Evolutionary conservation across 1,140 invertebrate species (phyloP), one percentile per base, ranked within the genome.

Genomic region (Amyelois transitella): DNA sequence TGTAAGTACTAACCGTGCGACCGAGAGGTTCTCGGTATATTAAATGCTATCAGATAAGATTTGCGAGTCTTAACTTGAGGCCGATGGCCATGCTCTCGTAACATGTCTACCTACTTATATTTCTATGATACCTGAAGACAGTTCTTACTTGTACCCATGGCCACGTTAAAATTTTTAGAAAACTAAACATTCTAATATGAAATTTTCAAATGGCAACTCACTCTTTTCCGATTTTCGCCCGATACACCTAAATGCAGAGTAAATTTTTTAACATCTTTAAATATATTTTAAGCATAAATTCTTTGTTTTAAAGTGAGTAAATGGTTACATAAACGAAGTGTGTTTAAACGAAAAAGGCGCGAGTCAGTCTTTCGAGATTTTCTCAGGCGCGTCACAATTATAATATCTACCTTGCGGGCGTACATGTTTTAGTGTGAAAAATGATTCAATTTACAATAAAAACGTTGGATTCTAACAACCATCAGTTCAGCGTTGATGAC

Each of bases 401-500:
- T n/a, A 49, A 58, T 51, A 53, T 63, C 48, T 66, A 60, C 55
- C 47, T 55, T 58, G 56, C 32, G 51, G 60, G 69, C 61, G 62
- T 66, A 59, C 53, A 60, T 62, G 56, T 64, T 57, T 57, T 62
- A 45, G 22, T 47, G 43, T 58, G 10, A 76, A 38, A 69, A 64
- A 77, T 81, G 75, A 77, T 81, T 66, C 64, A 80, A 5, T 72
- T 83, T 63, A 78, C 68, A 7, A 75, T 98, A 43, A 98, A 98
- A 89, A 98, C 97, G 19, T 90, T 98, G 66, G 96, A 98, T 91
- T 96, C 96, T 6, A 94, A 94, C 74, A 97, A 97, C 90, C 95
- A 96, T 82, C 89, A 90, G 20, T 97, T 96, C 86, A 92, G 90
- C 53, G 93, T 97, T 25, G 93, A 95, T 49, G 95, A 97, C 89